These are phyloP conservation scores for Stigmatopora argus DNA, from an alignment of 2,113 vertebrate species.

Conservation along the genomic window DNA sequence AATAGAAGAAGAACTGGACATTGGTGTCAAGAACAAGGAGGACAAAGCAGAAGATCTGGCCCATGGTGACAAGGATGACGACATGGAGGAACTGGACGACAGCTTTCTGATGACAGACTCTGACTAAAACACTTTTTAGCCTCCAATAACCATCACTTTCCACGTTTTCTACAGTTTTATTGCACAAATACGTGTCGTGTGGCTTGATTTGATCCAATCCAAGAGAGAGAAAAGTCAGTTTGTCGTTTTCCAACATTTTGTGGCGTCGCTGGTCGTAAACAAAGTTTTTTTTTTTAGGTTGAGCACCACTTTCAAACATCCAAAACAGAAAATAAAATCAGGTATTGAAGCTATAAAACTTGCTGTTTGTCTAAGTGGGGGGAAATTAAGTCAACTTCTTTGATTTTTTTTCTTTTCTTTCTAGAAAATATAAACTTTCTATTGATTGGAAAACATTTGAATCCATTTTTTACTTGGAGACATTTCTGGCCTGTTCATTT, in stretches of 20 bases:
- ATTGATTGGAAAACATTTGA: too few species aligned
- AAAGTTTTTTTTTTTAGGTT: background rate
- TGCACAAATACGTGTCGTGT: slow-evolving; percentile 40
- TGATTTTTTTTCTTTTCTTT: too few species aligned
- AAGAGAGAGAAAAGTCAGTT: slow-evolving; percentile 29
- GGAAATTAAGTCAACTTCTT: too few species aligned
- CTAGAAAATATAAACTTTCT: too few species aligned
- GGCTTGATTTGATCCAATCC: slow-evolving; percentile 14
- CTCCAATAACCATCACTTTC: background rate
- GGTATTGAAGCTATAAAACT: too few species aligned
- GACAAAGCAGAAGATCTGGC: slow-evolving; percentile 13
- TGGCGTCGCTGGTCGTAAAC: background rate
- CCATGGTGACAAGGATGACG: slow-evolving; percentile 17
- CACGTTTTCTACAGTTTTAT: slow-evolving; percentile 57
- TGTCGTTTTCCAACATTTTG: background rate
- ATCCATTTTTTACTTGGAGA: too few species aligned
- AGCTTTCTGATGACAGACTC: slow-evolving; percentile 27
- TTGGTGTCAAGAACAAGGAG: too few species aligned
- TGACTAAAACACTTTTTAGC: slow-evolving; percentile 9
- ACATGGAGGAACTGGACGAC: slow-evolving; percentile 30
- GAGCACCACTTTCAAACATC: background rate
- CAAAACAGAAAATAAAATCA: too few species aligned
- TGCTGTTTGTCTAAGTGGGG: too few species aligned
- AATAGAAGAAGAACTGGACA: slow-evolving; percentile 7
- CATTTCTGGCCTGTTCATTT: too few species aligned